phyloP scores from a whole-genome alignment of 2,888 invertebrate genomes.

The Copidosoma aretas region DNA sequence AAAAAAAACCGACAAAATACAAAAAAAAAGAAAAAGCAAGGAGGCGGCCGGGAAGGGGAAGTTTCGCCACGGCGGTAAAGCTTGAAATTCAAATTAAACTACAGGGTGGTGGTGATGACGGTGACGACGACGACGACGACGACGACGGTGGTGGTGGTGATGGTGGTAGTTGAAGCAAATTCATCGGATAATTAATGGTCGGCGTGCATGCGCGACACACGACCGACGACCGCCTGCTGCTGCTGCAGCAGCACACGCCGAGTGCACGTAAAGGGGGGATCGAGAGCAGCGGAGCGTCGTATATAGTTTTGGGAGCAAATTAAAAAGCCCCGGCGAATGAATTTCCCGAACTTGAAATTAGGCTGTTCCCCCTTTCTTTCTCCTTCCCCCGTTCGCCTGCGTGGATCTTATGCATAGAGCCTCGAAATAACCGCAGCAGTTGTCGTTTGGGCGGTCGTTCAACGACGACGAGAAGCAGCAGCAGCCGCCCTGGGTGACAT shows the following conservation, averaged over 20 bases:
- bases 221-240: neutral
- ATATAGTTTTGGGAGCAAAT: neutral
- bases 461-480: neutral
- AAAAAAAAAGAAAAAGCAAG: too few relatives aligned
- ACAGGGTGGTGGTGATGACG: conserved; percentile 2
- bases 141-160: too few relatives aligned
- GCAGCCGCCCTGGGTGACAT: neutral
- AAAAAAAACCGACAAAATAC: too few relatives aligned
- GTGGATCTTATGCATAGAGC: conserved; percentile 3
- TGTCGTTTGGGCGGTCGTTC: too few relatives aligned
- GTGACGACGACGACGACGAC: too few relatives aligned
- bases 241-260: too few relatives aligned
- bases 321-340: neutral
- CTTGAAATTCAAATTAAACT: neutral
- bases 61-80: neutral
- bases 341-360: conserved; percentile 25
- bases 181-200: neutral
- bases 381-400: too few relatives aligned
- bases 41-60: too few relatives aligned
- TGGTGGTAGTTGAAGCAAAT: neutral
- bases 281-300: neutral
- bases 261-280: neutral
- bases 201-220: neutral
- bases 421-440: neutral
- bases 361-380: neutral